Base-by-base conservation (phyloP, 2,797 vertebrate genomes). In the Semotilus atromaculatus region DNA sequence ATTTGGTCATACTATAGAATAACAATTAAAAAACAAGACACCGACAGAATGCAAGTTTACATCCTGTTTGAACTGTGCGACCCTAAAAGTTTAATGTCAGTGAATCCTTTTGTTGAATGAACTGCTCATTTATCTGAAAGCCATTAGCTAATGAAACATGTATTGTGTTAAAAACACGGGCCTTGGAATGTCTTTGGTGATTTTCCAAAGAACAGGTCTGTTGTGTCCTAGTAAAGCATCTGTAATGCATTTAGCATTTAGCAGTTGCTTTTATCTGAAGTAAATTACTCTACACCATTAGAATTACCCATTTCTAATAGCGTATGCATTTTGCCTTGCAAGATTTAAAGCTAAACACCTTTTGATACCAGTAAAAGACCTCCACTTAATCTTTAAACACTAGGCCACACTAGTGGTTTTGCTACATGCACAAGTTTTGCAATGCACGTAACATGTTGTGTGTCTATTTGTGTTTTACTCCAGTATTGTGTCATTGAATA, bases 141-240 rank as follows among this genome's bases (percentile, higher is more conserved):
- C 40, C 60, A 60, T 77, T 60, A 60, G 53, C 60, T 43, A 48
- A 66, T 79, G n/a, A 66, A 79, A 31, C 38, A 14, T 31, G 19
- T 45, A 13, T 48, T 79, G n/a, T 66, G 74, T 60, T 58, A 36
- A 77, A 40, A 19, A 29, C n/a, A 62, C 58, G 5, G n/a, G 45
- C 7, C 38, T 73, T 10, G 5, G 8, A 51, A 45, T 13, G 51
- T 38, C 13, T 38, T 58, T 26, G 13, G 73, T 21, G 38, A 31
- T 64, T 79, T 78, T 66, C 58, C 58, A 29, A 31, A 78, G 58
- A 21, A 3, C 26, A 5, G 1, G 29, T 51, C 72, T 4, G 29
- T 14, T 74, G 48, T 53, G 10, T 29, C 45, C 29, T 74, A 19
- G 5, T 14, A 23, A 53, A 53, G 29, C 45, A 74, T 34, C 45